Conservation (phyloP, 1,140 invertebrate genomes). For the Spodoptera litura region DNA sequence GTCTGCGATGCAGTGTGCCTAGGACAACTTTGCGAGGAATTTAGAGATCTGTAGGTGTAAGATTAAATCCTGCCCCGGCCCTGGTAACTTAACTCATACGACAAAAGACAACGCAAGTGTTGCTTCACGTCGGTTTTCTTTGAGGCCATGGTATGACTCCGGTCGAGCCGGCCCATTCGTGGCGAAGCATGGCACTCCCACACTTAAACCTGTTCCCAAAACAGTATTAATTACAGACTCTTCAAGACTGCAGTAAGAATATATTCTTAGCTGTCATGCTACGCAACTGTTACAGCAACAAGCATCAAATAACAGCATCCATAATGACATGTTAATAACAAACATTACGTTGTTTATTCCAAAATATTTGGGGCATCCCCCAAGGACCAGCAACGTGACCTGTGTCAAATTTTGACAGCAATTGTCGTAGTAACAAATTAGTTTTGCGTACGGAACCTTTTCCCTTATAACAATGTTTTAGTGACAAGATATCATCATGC, state of each 20-base stretch:
- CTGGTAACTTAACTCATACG: too few relatives aligned
- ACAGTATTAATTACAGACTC: too few relatives aligned
- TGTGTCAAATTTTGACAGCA: slow-evolving; percentile 53
- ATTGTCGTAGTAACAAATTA: slow-evolving; percentile 42
- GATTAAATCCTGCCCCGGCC: too few relatives aligned
- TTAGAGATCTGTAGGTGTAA: not conserved
- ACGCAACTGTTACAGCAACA: too few relatives aligned
- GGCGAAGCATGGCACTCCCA: too few relatives aligned
- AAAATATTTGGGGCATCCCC: not conserved
- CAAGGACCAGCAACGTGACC: slow-evolving; percentile 21
- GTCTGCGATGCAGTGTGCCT: not conserved
- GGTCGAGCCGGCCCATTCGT: too few relatives aligned
- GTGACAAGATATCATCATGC: slow-evolving; percentile 10
- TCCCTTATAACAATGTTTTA: slow-evolving; percentile 35
- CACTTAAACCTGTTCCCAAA: too few relatives aligned
- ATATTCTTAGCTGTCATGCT: too few relatives aligned
- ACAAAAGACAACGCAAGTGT: too few relatives aligned
- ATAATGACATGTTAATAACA: slow-evolving; percentile 2
- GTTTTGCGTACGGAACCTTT: slow-evolving; percentile 28
- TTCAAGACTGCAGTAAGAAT: too few relatives aligned
- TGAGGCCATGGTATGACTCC: too few relatives aligned
- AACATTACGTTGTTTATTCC: slow-evolving; percentile 4
- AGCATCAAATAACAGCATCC: not conserved
- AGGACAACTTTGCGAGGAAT: not conserved
- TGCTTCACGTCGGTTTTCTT: too few relatives aligned